Conservation (phyloP, 2,113 vertebrate species). For the Grammomys dolichurus region DNA sequence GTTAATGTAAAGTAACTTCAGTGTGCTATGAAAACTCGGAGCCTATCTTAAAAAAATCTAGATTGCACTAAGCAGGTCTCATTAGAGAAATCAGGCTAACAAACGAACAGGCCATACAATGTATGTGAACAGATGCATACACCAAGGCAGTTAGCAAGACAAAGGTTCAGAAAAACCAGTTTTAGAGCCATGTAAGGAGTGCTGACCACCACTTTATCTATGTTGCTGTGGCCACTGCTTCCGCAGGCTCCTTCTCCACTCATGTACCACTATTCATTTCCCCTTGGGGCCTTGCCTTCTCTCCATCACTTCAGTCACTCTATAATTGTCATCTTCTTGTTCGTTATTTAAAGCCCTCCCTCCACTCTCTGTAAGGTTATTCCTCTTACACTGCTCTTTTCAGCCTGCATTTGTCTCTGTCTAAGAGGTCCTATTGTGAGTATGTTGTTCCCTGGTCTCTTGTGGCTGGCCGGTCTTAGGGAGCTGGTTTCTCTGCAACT, state of each 20-base stretch:
- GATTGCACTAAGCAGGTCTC: constrained; percentile 14
- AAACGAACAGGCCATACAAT: background rate
- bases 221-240: too few species aligned
- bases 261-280: background rate
- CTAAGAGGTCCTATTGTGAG: background rate
- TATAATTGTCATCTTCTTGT: background rate
- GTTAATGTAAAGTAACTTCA: background rate
- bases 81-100: background rate
- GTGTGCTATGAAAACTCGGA: background rate
- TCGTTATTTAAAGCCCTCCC: background rate
- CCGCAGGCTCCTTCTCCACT: background rate
- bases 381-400: background rate
- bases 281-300: background rate
- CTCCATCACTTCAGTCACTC: background rate
- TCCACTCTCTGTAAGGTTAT: background rate
- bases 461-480: background rate
- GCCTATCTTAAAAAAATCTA: constrained; percentile 17
- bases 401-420: background rate
- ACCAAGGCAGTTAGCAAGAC: background rate
- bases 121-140: background rate
- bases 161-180: background rate
- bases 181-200: background rate
- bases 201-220: background rate
- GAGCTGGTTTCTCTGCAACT: background rate
- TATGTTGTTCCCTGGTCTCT: background rate